Evolutionary conservation across 2,888 invertebrate species (phyloP).

Genomic region (Dinocampus coccinellae): DNA sequence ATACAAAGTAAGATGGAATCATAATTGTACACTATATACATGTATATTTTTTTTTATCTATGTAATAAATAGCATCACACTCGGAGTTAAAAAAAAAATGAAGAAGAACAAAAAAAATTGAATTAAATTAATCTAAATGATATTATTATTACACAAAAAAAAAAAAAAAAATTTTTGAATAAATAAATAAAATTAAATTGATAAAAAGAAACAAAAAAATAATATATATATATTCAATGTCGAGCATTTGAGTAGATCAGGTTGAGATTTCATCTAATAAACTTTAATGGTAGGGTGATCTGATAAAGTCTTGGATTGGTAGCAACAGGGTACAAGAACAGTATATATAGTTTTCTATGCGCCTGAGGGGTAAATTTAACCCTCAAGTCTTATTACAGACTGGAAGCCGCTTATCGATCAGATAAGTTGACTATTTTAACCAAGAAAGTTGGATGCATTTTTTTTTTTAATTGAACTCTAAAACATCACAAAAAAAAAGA

Average conservation of each 20-base stretch:
- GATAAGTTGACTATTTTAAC: slow-evolving; percentile 1
- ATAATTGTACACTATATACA: too few species aligned
- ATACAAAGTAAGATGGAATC: too few species aligned
- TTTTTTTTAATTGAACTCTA: not conserved
- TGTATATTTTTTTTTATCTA: too few species aligned
- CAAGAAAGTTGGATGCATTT: not conserved
- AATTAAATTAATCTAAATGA: too few species aligned
- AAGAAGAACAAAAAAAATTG: too few species aligned
- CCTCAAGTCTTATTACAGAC: slow-evolving; percentile 19
- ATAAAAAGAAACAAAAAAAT: not conserved
- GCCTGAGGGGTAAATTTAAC: slow-evolving; percentile 20
- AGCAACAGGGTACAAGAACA: slow-evolving; percentile 12
- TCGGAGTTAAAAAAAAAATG: too few species aligned
- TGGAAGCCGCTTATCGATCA: slow-evolving; percentile 16
- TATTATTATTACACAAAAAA: too few species aligned
- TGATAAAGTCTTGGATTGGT: slow-evolving; percentile 27
- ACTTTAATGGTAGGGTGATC: slow-evolving; percentile 32
- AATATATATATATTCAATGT: not conserved
- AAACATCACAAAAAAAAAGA: too few species aligned
- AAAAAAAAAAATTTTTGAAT: too few species aligned
- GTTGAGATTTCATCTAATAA: slow-evolving; percentile 33
- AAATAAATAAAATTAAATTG: not conserved
- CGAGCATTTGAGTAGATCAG: slow-evolving; percentile 15
- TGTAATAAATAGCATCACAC: too few species aligned
- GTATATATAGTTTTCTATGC: not conserved